Evolutionary conservation across 2,797 vertebrate genomes (phyloP).

Genomic region (Columba guinea): DNA sequence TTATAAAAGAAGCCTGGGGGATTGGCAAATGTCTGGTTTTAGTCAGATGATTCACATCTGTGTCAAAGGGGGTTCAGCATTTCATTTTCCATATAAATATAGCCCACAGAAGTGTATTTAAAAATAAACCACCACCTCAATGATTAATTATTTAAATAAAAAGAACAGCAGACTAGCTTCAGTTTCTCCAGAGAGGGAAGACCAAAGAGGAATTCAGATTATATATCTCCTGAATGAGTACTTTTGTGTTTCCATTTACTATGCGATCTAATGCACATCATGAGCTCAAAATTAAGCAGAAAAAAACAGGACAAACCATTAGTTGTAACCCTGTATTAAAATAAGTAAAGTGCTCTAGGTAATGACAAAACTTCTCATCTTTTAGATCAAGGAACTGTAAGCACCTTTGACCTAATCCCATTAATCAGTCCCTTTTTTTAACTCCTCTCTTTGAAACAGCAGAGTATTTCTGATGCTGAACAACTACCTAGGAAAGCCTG

Average conservation of each 20-base stretch:
- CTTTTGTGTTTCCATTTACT: background rate
- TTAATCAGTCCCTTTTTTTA: background rate
- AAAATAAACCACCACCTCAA: background rate
- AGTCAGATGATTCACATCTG: background rate
- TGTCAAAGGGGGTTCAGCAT: background rate
- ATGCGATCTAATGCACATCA: background rate
- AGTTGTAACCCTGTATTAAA: background rate
- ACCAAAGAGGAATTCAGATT: background rate
- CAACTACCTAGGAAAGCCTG: background rate
- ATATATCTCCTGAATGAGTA: background rate
- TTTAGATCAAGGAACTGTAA: background rate
- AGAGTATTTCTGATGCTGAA: background rate
- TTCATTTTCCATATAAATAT: background rate
- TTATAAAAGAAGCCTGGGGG: background rate
- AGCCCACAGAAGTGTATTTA: background rate
- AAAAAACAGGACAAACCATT: background rate
- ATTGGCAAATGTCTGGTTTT: background rate
- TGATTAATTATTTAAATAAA: background rate
- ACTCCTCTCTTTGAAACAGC: background rate
- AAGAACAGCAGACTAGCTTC: background rate
- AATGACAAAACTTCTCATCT: background rate
- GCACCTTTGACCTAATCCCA: background rate
- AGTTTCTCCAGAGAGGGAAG: background rate
- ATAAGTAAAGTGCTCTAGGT: background rate
- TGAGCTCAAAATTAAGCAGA: background rate